A percentile compares a stretch with the other conserved stretches of the same genome.
phyloP scores from a whole-genome alignment of 2,113 vertebrate species.

The Lasiurus cinereus region DNA sequence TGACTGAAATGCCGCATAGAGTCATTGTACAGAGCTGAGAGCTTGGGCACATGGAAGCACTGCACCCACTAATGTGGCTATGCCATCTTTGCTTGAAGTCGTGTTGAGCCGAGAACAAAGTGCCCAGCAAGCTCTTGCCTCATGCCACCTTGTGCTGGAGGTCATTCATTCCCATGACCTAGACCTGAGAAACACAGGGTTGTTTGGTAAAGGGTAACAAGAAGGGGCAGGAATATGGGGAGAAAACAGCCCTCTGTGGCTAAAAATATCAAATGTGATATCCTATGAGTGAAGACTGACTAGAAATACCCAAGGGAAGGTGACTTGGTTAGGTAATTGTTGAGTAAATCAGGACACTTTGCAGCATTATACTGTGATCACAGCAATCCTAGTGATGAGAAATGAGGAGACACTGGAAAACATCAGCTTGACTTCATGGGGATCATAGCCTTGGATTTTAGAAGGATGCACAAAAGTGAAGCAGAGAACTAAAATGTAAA shows the following conservation, averaged over 20 bases:
- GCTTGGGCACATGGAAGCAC: not conserved
- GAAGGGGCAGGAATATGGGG: not conserved
- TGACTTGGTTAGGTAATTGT: not conserved
- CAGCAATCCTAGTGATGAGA: not conserved
- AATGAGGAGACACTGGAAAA: not conserved
- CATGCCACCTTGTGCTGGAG: not conserved
- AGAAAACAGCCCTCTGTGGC: not conserved
- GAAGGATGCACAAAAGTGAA: not conserved
- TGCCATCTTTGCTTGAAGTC: not conserved
- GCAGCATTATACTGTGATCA: not conserved
- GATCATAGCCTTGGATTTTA: not conserved
- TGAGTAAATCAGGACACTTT: not conserved
- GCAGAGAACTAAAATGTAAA: not conserved
- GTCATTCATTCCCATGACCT: not conserved
- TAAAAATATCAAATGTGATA: too few species aligned
- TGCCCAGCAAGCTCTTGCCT: too few species aligned
- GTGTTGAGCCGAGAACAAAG: not conserved
- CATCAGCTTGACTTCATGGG: not conserved
- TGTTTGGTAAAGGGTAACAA: not conserved
- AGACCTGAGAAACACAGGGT: not conserved
- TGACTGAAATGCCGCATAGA: not conserved
- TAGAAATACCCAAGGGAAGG: not conserved
- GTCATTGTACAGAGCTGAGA: not conserved
- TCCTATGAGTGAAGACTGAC: not conserved
- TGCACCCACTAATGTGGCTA: not conserved